phyloP scores from a whole-genome alignment of 2,797 vertebrate genomes.

The Gymnodraco acuticeps region DNA sequence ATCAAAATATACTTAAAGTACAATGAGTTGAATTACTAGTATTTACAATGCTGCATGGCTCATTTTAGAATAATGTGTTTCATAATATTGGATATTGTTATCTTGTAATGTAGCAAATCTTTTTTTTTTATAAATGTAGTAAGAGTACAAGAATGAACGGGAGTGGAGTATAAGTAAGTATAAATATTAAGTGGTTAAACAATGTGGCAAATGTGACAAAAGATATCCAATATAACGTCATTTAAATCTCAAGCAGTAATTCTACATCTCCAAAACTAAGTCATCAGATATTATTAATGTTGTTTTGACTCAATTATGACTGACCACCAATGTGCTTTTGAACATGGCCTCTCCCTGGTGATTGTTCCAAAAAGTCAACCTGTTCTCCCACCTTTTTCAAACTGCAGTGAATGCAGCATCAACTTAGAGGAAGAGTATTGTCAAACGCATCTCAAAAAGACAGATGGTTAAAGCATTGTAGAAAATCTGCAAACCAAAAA shows the following conservation, averaged over 20 bases:
- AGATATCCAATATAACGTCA: neutral
- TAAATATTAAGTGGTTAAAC: neutral
- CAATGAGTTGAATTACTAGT: too few relatives aligned
- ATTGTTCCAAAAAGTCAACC: neutral
- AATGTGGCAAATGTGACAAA: neutral
- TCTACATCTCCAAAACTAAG: neutral
- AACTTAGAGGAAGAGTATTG: constrained; percentile 30
- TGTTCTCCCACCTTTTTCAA: constrained; percentile 15
- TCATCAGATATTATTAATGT: neutral
- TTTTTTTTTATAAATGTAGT: neutral
- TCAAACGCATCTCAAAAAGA: constrained; percentile 43
- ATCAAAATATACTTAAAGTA: too few relatives aligned
- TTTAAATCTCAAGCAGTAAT: neutral
- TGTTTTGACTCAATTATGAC: constrained; percentile 12
- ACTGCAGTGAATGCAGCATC: constrained; percentile 27
- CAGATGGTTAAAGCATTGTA: constrained; percentile 39
- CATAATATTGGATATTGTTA: neutral
- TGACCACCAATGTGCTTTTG: neutral
- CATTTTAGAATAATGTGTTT: too few relatives aligned
- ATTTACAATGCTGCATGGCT: too few relatives aligned
- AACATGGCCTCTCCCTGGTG: neutral
- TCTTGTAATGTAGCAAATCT: neutral
- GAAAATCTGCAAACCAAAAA: constrained; percentile 36
- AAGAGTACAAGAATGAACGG: neutral
- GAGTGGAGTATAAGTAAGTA: neutral